These are phyloP conservation scores for Bombycilla garrulus DNA, from an alignment of 2,113 vertebrate genomes.

Conservation along the genomic window DNA sequence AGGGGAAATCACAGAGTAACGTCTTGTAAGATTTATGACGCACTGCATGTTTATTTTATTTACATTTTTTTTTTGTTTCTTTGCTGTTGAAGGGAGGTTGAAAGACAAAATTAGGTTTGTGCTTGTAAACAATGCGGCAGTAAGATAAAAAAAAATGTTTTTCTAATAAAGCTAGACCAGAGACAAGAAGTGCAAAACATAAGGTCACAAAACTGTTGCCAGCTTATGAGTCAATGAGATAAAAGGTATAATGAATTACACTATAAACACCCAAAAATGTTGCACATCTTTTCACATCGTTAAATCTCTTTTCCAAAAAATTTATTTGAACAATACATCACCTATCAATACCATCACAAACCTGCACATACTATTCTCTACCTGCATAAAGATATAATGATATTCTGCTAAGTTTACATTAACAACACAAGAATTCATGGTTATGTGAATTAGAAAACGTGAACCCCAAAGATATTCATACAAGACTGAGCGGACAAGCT, in stretches of 20 bases:
- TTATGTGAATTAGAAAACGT: conserved; percentile 12
- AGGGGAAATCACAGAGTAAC: conserved; percentile 77
- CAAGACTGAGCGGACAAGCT: not conserved
- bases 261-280: conserved; percentile 64
- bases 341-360: conserved; percentile 7
- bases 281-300: conserved; percentile 48
- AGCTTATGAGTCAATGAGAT: conserved; percentile 73
- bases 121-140: conserved; percentile 75
- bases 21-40: conserved; percentile 86
- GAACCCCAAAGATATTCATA: conserved; percentile 31
- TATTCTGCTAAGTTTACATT: not conserved
- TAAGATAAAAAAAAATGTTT: conserved; percentile 76
- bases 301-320: conserved; percentile 70
- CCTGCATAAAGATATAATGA: not conserved
- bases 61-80: conserved; percentile 85
- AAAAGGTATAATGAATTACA: conserved; percentile 76
- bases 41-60: conserved; percentile 85
- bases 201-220: conserved; percentile 72
- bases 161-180: conserved; percentile 72
- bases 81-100: conserved; percentile 74
- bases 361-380: not conserved
- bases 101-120: conserved; percentile 79
- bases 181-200: conserved; percentile 63
- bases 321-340: conserved; percentile 69
- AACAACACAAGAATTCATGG: conserved; percentile 7